These are phyloP conservation scores for Sebastes fasciatus DNA, from an alignment of 2,113 vertebrate species.

Conservation along the genomic window DNA sequence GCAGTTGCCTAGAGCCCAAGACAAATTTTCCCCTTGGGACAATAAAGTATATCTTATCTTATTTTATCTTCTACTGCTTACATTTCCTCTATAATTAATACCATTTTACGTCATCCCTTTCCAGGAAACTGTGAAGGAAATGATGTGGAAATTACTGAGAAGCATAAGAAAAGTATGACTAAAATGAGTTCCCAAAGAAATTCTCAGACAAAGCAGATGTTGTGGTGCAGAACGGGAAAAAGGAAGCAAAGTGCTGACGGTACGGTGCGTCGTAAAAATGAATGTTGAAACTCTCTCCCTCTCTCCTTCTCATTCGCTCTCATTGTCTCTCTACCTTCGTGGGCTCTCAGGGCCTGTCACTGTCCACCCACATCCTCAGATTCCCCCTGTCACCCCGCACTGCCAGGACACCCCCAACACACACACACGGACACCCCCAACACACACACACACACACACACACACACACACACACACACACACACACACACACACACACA, in stretches of 20 bases:
- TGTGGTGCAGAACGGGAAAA: background rate
- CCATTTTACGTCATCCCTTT: no score
- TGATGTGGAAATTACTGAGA: no score
- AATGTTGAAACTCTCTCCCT: constrained; percentile 1
- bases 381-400: constrained; percentile 50
- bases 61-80: no score
- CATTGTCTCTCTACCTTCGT: constrained; percentile 59
- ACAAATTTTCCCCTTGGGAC: no score
- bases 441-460: constrained; percentile 27
- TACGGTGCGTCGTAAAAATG: background rate
- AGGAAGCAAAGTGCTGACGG: constrained; percentile 41
- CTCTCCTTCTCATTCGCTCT: constrained; percentile 22
- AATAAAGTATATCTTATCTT: no score
- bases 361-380: constrained; percentile 73
- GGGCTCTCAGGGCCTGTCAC: constrained; percentile 53
- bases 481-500: constrained; percentile 10
- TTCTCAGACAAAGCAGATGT: background rate
- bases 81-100: no score
- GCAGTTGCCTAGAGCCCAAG: no score
- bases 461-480: constrained; percentile 24
- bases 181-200: no score
- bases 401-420: constrained; percentile 48
- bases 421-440: constrained; percentile 16
- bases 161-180: no score
- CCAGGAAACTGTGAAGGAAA: no score